Base-by-base conservation (phyloP, 2,888 invertebrate genomes). In the Lepas anatifera region DNA sequence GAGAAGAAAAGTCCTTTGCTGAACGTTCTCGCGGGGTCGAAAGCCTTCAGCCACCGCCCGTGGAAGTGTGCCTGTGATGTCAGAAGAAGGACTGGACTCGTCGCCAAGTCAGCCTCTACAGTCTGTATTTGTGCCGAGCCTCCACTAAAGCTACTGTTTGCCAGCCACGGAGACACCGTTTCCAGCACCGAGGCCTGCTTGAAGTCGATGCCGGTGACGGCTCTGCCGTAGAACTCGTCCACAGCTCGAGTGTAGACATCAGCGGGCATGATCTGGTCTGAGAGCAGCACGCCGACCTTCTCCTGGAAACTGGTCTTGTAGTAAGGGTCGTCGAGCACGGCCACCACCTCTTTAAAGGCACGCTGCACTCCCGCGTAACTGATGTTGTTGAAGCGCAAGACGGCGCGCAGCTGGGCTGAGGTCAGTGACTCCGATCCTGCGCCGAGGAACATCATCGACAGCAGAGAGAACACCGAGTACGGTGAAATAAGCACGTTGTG, bases 401-500 rank as follows among this genome's bases (percentile, higher is more conserved):
- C 75, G 29, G 73, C 73, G 35, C 75, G 73, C 41, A 77, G 71
- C 69, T 77, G 75, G 8, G 72, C 68, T 41, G 76, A 76, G 6
- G 76, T 76, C 32, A 74, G 74, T 10, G 77, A 77, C 22, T 74
- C 75, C 27, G 74, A 72, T 11, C 75, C 76, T 3, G 77, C 75
- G 10, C 77, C 77, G 27, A 77, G 73, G 74, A 77, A 77, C n/a
- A 77, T 71, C 72, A 77, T 77, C 18, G 77, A 76, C 63, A 77
- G 71, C 11, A 76, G 75, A 0, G 75, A 75, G 25, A 76, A 75
- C 10, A 77, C 74, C 70, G 76, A 76, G 73, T 74, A 74, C 63
- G 74, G 75, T 18, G 70, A 70, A 13, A 71, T 22, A 25, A 71
- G 64, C 18, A 71, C 35, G 66, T 71, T 71, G 27, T 46, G 41